Evolutionary conservation across 1,140 invertebrate species (phyloP), one percentile per base, ranked within the genome.

Genomic region (Cydia splendana): DNA sequence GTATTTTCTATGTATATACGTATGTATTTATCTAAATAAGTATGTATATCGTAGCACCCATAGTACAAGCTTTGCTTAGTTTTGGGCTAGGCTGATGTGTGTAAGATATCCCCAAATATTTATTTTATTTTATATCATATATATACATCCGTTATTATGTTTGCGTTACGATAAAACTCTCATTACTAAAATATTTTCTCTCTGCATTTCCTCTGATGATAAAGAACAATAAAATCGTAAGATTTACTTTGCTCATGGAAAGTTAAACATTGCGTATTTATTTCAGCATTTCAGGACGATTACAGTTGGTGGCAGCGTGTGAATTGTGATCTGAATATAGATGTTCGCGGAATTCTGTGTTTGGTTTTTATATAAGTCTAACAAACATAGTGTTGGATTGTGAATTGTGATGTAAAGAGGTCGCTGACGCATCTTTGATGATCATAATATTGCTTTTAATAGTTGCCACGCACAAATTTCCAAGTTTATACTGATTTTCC

Each of bases 251-350:
- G n/a, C 13, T 69, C 30, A 34, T 69, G 65, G 65, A 69, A 69
- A 69, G 30, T 69, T 15, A 69, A 69, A 69, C 65, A 69, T 42
- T 73, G 42, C 69, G 30, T 73, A 38, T 74, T 42, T 74, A 62
- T 69, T 69, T 34, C 5, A 38, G 12, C 12, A 7, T 67, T 67
- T 67, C 65, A 34, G 30, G 24, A 24, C 24, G 2, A 24, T 24
- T 24, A 24, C 24, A 24, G 0, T 78, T 81, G 78, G 81, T 77
- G 78, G 79, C 78, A 81, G 74, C 80, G 80, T 82, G 80, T 74
- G 80, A 83, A 79, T 79, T 48, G 48, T 12, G 48, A 20, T 57
- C 10, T 48, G 15, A 18, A 62, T 62, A 62, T 62, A 62, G 57
- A 62, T 18, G 53, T 62, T 62, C 57, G 10, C 20, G 57, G 57